Percentiles rank a stretch among this genome's conserved stretches.
Conservation (phyloP, 2,113 vertebrate genomes). For the Panthera tigris region DNA sequence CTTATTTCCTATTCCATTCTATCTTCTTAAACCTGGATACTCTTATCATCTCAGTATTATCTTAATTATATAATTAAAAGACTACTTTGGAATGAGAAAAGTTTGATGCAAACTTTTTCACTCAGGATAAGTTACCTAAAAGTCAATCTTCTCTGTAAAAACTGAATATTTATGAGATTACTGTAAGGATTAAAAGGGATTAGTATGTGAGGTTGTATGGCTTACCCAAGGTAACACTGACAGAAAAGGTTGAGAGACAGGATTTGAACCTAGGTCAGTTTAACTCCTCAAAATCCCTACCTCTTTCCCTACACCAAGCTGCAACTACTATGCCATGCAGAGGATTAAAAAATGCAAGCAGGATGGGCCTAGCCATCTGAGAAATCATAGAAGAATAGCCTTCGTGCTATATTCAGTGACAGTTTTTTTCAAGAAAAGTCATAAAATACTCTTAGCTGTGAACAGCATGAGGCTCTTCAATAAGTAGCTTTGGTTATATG, state of each 20-base stretch:
- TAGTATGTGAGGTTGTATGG: background rate
- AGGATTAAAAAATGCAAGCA: conserved; percentile 1
- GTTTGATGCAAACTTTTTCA: background rate
- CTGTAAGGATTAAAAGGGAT: background rate
- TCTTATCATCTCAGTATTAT: background rate
- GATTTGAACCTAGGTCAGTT: background rate
- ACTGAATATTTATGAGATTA: conserved; percentile 2
- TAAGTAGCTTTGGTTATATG: background rate
- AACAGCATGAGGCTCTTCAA: background rate
- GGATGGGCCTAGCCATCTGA: background rate
- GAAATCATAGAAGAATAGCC: background rate
- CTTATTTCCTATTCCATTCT: background rate
- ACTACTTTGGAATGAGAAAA: conserved; percentile 13
- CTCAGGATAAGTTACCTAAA: conserved; percentile 7
- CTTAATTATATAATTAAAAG: conserved; percentile 34
- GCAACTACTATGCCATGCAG: background rate
- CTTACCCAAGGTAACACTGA: background rate
- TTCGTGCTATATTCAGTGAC: background rate
- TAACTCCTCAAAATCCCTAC: background rate
- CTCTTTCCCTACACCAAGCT: background rate
- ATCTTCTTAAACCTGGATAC: background rate
- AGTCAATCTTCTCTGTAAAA: conserved; percentile 37
- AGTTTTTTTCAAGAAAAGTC: background rate
- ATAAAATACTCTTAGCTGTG: background rate
- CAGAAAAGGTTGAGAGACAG: background rate